These are phyloP conservation scores for Neolamprologus cancellatus DNA, from an alignment of 2,113 vertebrate genomes.

Conservation along the genomic window DNA sequence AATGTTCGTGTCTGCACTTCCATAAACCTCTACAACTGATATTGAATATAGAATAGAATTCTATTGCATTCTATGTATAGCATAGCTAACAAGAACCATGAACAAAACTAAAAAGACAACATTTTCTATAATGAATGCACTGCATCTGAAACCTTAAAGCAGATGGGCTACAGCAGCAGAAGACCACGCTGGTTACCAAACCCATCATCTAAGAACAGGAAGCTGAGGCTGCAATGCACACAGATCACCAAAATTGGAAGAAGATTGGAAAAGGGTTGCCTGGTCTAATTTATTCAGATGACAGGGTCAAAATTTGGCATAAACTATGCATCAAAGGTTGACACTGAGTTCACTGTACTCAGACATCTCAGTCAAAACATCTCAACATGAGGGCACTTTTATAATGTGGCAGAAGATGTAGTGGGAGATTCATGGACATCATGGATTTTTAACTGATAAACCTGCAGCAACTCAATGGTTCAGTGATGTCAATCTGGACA, in stretches of 20 bases:
- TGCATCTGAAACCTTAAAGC: neutral
- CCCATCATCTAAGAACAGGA: neutral
- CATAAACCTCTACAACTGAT: neutral
- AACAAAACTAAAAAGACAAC: neutral
- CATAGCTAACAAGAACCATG: neutral
- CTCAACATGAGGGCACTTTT: neutral
- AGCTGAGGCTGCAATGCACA: neutral
- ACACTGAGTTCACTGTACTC: neutral
- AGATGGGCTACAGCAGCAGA: neutral
- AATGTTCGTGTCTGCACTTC: neutral
- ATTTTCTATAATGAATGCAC: neutral
- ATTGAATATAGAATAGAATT: too few relatives aligned
- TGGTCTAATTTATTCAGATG: neutral
- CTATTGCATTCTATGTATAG: too few relatives aligned
- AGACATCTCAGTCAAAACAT: neutral
- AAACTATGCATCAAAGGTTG: neutral
- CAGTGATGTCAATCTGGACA: neutral
- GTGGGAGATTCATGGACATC: neutral
- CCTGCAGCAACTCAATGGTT: neutral
- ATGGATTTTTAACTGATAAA: neutral
- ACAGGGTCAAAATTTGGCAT: fast-evolving
- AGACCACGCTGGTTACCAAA: neutral
- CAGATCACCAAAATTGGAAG: neutral
- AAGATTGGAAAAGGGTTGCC: neutral
- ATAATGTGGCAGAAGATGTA: neutral